Conservation (phyloP, 1,140 invertebrate species). For the Mya arenaria region DNA sequence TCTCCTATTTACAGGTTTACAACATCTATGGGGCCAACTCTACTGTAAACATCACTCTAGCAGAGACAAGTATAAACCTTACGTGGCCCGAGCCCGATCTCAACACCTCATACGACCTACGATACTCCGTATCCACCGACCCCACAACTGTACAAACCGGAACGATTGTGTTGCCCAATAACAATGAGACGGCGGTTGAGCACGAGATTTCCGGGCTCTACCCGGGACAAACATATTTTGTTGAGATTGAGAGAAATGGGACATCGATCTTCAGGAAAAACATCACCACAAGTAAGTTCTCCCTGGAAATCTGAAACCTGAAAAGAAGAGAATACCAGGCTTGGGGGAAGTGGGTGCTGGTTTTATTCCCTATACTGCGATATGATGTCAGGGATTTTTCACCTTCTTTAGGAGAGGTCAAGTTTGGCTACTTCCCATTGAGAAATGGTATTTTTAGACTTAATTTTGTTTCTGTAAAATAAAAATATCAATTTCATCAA, state of each 20-base stretch:
- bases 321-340: no score
- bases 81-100: conserved; percentile 26
- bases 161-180: background rate
- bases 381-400: no score
- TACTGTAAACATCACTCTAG: background rate
- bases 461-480: no score
- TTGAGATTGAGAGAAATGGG: conserved; percentile 16
- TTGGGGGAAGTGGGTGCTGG: no score
- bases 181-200: background rate
- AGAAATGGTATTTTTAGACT: no score
- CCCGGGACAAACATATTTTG: conserved; percentile 29
- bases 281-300: conserved; percentile 47
- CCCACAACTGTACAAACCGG: background rate
- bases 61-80: background rate
- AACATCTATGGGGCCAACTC: conserved; percentile 32
- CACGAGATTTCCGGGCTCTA: conserved; percentile 24
- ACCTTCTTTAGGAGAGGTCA: no score
- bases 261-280: background rate
- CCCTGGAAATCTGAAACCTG: no score
- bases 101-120: conserved; percentile 14
- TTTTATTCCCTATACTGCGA: no score
- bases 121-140: background rate
- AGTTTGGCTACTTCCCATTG: no score
- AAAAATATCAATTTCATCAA: no score
- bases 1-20: conserved; percentile 49